Conservation (phyloP, 2,888 invertebrate species). For the Rhimphoctona megacephalus region DNA sequence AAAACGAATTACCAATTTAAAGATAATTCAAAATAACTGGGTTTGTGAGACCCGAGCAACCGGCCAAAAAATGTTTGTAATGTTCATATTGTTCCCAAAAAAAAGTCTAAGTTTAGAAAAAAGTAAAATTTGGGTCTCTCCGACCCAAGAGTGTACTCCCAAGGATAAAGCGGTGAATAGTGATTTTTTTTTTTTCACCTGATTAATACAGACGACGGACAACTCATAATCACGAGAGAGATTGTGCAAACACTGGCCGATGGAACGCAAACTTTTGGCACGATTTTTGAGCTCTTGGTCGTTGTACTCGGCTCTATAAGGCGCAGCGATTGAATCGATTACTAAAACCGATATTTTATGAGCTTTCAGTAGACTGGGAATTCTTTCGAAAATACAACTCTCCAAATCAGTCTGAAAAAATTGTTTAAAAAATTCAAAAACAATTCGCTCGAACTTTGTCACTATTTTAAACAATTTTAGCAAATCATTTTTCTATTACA, state of each 20-base stretch:
- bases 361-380: conserved; percentile 86
- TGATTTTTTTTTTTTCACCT: conserved; percentile 85
- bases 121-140: neutral
- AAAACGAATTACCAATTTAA: no score
- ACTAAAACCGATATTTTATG: conserved; percentile 88
- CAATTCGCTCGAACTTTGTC: neutral
- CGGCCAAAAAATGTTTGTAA: no score
- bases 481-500: conserved; percentile 68
- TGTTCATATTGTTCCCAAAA: neutral
- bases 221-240: conserved; percentile 86
- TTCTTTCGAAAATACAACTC: conserved; percentile 86
- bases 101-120: no score
- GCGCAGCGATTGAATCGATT: conserved; percentile 91
- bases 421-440: neutral
- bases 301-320: conserved; percentile 88
- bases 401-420: conserved; percentile 86
- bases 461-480: neutral
- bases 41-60: no score
- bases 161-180: neutral
- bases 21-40: no score
- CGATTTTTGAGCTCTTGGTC: conserved; percentile 86
- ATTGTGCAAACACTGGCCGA: conserved; percentile 87
- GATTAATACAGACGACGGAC: conserved; percentile 90
- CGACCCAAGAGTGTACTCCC: no score
- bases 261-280: conserved; percentile 86